phyloP scores from a whole-genome alignment of 2,797 vertebrate genomes.

The Argyrosomus regius region DNA sequence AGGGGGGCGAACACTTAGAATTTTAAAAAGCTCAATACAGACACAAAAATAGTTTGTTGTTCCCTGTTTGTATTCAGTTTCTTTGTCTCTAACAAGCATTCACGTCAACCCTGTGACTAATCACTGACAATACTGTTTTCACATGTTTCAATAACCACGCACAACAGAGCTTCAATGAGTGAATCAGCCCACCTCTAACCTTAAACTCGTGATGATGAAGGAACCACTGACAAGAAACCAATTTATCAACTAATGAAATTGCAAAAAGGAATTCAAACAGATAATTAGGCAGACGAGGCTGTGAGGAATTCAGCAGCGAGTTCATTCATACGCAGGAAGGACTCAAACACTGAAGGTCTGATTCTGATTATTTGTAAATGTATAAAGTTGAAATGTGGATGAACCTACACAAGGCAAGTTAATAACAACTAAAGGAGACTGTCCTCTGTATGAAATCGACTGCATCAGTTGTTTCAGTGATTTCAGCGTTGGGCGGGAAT shows the following conservation, averaged over 20 bases:
- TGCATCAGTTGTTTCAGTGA: neutral
- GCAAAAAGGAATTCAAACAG: neutral
- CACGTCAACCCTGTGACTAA: constrained; percentile 6
- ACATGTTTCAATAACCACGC: neutral
- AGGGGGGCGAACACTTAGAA: constrained; percentile 21
- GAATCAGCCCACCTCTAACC: constrained; percentile 14
- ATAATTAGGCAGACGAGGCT: constrained; percentile 23
- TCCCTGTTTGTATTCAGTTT: constrained; percentile 1
- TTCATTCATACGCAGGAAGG: constrained; percentile 22
- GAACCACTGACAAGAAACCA: constrained; percentile 1
- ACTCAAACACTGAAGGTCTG: neutral
- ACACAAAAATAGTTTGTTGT: neutral
- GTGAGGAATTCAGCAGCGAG: neutral
- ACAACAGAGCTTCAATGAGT: neutral
- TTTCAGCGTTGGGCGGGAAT: neutral
- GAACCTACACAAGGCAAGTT: neutral
- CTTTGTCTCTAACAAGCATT: constrained; percentile 15
- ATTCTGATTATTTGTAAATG: neutral
- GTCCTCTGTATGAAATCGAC: neutral
- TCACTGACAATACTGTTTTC: constrained; percentile 3
- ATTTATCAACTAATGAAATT: constrained; percentile 8
- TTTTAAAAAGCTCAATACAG: constrained; percentile 17
- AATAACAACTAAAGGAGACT: neutral
- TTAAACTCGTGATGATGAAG: neutral
- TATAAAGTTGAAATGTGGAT: neutral